Conservation (phyloP, 2,888 invertebrate genomes). For the Lasius fuliginosus region DNA sequence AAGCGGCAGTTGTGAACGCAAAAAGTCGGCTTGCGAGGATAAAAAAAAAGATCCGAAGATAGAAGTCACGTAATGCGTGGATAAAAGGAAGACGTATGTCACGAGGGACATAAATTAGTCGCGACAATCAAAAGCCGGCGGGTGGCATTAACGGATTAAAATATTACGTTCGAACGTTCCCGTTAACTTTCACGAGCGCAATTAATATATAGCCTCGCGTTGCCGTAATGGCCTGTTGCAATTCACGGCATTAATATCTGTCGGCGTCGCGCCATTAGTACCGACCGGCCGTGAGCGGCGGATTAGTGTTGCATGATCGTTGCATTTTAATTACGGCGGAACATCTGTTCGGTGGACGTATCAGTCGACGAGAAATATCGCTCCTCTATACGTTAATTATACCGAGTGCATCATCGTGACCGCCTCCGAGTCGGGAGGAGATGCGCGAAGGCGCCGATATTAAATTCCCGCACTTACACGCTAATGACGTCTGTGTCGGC, state of each 20-base stretch:
- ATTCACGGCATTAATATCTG: constrained; percentile 76
- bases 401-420: constrained; percentile 67
- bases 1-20: neutral
- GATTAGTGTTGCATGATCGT: constrained; percentile 69
- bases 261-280: constrained; percentile 75
- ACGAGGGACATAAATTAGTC: constrained; percentile 44
- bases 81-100: constrained; percentile 18
- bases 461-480: constrained; percentile 64
- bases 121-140: constrained; percentile 58
- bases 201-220: constrained; percentile 75
- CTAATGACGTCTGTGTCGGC: constrained; percentile 51
- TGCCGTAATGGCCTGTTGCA: constrained; percentile 74
- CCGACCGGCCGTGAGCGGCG: constrained; percentile 71
- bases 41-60: neutral
- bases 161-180: constrained; percentile 67
- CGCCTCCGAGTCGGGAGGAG: constrained; percentile 49
- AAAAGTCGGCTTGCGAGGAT: neutral
- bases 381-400: constrained; percentile 73
- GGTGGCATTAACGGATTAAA: constrained; percentile 68
- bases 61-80: neutral
- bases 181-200: constrained; percentile 70
- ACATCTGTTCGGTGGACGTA: constrained; percentile 73
- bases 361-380: constrained; percentile 72
- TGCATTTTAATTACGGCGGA: constrained; percentile 75
- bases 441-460: constrained; percentile 61